phyloP scores from a whole-genome alignment of 2,113 vertebrate genomes.

The Sarotherodon lohbergeri region DNA sequence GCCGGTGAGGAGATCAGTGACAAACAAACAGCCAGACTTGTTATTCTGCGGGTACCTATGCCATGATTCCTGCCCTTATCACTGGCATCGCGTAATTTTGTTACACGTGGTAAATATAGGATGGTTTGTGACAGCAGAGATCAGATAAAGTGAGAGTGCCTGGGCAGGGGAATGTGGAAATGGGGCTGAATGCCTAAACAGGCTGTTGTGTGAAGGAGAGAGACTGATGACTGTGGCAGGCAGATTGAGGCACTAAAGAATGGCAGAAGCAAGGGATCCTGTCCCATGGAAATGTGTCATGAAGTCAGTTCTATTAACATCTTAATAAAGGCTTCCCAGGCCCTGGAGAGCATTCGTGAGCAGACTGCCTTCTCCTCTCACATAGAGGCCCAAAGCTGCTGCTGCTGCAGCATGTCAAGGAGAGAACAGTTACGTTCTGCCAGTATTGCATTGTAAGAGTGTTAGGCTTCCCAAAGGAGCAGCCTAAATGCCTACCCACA shows the following conservation, averaged over 20 bases:
- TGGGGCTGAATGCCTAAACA: conserved; percentile 54
- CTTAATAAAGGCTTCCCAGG: conserved; percentile 70
- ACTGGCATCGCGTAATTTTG: conserved; percentile 44
- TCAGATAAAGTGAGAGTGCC: conserved; percentile 54
- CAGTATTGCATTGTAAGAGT: conserved; percentile 57
- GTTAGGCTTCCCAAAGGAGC: conserved; percentile 58
- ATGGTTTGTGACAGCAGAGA: conserved; percentile 45
- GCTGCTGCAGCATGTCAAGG: conserved; percentile 39
- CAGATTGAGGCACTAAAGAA: conserved; percentile 54
- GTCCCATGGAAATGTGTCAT: conserved; percentile 71
- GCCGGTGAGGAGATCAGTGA: conserved; percentile 31
- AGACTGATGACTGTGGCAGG: conserved; percentile 54
- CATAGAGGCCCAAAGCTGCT: conserved; percentile 29
- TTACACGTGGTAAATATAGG: conserved; percentile 55
- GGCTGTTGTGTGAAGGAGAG: conserved; percentile 55
- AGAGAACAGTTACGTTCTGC: conserved; percentile 55
- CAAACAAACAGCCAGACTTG: conserved; percentile 56
- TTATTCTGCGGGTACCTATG: conserved; percentile 21
- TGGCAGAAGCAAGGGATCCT: conserved; percentile 41
- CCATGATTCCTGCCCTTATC: conserved; percentile 54
- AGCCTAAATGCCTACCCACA: conserved; percentile 44
- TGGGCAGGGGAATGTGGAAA: conserved; percentile 33
- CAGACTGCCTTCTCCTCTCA: conserved; percentile 35
- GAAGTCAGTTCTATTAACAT: conserved; percentile 77
- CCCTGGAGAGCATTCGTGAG: conserved; percentile 59